Base-by-base conservation (phyloP, 2,888 invertebrate species). In the Gibbula magus region DNA sequence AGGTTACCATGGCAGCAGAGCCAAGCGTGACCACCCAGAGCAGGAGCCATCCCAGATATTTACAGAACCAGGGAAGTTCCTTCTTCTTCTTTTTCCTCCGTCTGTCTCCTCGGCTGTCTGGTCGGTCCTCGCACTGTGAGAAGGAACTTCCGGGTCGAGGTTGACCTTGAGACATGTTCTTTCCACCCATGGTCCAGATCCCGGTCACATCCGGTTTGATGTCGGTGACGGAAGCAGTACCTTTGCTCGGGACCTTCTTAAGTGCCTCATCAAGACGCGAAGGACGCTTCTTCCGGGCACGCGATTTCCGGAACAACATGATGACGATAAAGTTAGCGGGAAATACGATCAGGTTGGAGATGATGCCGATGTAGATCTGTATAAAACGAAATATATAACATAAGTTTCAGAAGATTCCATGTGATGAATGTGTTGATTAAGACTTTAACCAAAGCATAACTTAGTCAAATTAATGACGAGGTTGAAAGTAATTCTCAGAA, bases 341-440 rank as follows among this genome's bases (percentile, higher is more conserved):
- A 84, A 94, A 93, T 16, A 93, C 92, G 52, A 94, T 90, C 78
- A 94, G 82, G 86, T 93, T 93, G 80, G 91, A 87, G 20, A 93
- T 87, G 0, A 94, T 82, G 1, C 93, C 94, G 25, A 94, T 91
- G 78, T 90, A 93, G 66, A 94, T 89, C 93, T 94, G 84, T 8
- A 51, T 39, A 5, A 8, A 39, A 70, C 1, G 32, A 32, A 25
- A 32, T 3, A 8, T 29, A 70, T 22, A 7, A 61, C 16, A 20
- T 10, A 52, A 52, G 16, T 13, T 13, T 13, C 52, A 52, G n/a
- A n/a, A n/a, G n/a, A n/a, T n/a, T n/a, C n/a, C n/a, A n/a, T n/a
- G n/a, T n/a, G n/a, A n/a, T n/a, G n/a, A n/a, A n/a, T n/a, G n/a
- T n/a, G n/a, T n/a, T n/a, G n/a, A n/a, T n/a, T n/a, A n/a, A n/a